A percentile compares a stretch with the other conserved stretches of the same genome.
Evolutionary conservation across 2,888 invertebrate genomes (phyloP).

Genomic region (Cancer borealis): DNA sequence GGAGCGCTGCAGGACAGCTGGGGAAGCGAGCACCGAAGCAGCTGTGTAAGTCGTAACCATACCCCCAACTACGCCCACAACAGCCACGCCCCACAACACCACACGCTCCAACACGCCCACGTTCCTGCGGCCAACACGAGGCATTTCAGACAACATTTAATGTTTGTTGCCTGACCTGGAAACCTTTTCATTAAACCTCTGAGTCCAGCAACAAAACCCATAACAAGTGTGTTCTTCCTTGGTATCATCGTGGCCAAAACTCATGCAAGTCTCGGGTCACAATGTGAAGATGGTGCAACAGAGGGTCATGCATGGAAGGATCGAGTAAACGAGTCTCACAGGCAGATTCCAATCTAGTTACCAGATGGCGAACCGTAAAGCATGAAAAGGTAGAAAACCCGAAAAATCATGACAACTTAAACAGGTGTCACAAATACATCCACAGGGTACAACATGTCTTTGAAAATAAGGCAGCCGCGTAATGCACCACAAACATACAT

Average conservation of each 20-base stretch:
- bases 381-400: neutral
- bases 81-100: constrained; percentile 84
- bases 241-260: neutral
- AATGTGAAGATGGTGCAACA: neutral
- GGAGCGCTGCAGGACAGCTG: constrained; percentile 30
- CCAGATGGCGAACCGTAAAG: neutral
- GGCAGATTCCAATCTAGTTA: neutral
- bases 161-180: neutral
- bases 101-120: constrained; percentile 83
- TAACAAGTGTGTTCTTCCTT: too few species aligned
- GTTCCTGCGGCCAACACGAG: constrained; percentile 80
- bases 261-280: neutral
- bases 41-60: constrained; percentile 85
- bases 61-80: constrained; percentile 84
- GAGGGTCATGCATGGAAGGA: neutral
- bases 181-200: too few species aligned
- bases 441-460: neutral
- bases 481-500: neutral
- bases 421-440: neutral
- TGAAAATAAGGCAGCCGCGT: neutral
- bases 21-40: constrained; percentile 81
- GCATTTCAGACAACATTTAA: neutral
- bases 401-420: neutral
- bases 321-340: neutral
- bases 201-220: too few species aligned